These are phyloP conservation scores for Nephotettix cincticeps DNA, from an alignment of 1,140 invertebrate genomes.

Conservation along the genomic window DNA sequence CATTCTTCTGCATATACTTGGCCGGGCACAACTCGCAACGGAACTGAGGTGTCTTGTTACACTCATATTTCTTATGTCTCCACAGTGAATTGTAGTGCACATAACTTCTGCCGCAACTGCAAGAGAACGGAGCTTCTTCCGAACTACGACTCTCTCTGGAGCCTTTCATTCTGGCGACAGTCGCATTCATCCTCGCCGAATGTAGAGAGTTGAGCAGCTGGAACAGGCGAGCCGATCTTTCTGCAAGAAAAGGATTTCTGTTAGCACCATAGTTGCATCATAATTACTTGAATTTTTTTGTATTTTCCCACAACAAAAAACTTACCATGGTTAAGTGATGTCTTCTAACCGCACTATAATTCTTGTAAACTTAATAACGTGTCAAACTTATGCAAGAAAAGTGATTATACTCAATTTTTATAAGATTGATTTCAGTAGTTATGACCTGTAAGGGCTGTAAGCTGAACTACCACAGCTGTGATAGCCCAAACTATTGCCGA, in stretches of 20 bases:
- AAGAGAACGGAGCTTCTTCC: neutral
- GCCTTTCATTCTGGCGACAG: neutral
- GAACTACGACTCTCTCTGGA: neutral
- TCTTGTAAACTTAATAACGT: no score
- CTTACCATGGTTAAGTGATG: no score
- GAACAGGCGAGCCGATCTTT: neutral
- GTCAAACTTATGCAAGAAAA: no score
- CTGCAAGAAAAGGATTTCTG: neutral
- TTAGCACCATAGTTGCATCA: no score
- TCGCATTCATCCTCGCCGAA: neutral
- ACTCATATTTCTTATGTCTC: slow-evolving; percentile 50
- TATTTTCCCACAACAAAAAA: no score
- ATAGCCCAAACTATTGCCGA: no score
- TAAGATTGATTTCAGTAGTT: no score
- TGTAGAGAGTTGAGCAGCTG: neutral
- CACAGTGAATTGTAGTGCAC: slow-evolving; percentile 37
- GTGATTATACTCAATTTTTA: no score
- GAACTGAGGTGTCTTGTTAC: slow-evolving; percentile 47
- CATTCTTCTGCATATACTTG: slow-evolving; percentile 34
- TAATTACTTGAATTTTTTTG: no score
- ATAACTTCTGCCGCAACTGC: slow-evolving; percentile 35
- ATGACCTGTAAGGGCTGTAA: no score
- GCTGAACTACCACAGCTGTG: no score
- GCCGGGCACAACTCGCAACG: slow-evolving; percentile 48
- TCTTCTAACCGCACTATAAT: no score